Conservation (phyloP, 2,113 vertebrate genomes). For the Asarcornis scutulata region DNA sequence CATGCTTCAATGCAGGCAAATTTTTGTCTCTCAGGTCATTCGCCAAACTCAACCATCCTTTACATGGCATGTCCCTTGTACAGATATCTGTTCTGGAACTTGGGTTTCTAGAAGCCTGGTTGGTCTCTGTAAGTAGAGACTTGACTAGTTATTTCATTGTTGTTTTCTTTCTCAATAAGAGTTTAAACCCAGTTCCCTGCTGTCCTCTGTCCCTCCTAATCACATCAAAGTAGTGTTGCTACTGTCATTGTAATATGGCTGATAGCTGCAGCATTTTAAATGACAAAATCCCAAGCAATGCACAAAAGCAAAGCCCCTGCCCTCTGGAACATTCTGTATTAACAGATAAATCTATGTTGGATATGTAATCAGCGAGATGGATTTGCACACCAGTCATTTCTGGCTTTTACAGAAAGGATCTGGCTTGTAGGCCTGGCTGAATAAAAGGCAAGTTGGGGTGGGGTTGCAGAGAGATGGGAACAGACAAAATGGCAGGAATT, state of each 20-base stretch:
- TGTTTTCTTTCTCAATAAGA: not conserved
- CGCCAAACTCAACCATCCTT: not conserved
- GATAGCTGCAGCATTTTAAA: not conserved
- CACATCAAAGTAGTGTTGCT: not conserved
- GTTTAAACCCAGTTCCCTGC: not conserved
- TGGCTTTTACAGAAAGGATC: not conserved
- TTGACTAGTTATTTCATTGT: not conserved
- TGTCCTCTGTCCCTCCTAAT: not conserved
- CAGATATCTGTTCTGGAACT: not conserved
- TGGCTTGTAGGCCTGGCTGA: not conserved
- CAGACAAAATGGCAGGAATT: not conserved
- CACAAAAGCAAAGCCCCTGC: conserved; percentile 16
- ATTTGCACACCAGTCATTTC: not conserved
- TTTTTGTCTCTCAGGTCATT: not conserved
- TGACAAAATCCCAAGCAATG: not conserved
- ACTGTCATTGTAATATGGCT: not conserved
- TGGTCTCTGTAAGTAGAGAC: not conserved
- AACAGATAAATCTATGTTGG: not conserved
- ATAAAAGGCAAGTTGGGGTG: not conserved
- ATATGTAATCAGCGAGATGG: not conserved
- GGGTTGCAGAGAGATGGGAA: not conserved
- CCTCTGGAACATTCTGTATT: conserved; percentile 7
- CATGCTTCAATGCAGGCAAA: not conserved
- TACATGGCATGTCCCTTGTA: not conserved
- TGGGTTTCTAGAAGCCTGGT: not conserved